Conservation (phyloP, 92 coral and sea anemone species). For the Paramuricea clavata region DNA sequence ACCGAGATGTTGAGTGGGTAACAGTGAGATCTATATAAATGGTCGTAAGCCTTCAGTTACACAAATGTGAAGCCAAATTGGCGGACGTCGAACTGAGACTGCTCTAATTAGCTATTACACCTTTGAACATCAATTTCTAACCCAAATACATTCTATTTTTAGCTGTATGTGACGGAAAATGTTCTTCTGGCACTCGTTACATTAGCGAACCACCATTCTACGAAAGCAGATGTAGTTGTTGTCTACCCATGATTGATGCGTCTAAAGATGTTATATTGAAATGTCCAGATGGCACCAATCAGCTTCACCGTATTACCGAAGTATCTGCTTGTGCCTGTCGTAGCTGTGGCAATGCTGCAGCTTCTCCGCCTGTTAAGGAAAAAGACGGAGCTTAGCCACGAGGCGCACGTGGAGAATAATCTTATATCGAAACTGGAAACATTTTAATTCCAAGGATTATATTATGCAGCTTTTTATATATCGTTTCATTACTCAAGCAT, state of each 20-base stretch:
- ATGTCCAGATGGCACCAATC: constrained; percentile 15
- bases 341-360: constrained; percentile 36
- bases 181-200: constrained; percentile 39
- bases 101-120: too few relatives aligned
- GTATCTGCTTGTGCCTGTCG: constrained; percentile 30
- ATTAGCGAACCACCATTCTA: constrained; percentile 25
- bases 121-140: neutral
- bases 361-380: constrained; percentile 16
- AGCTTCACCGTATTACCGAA: constrained; percentile 31
- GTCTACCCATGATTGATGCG: constrained; percentile 18
- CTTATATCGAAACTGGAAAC: neutral
- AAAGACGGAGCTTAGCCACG: neutral
- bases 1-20: too few relatives aligned
- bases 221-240: constrained; percentile 26
- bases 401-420: neutral
- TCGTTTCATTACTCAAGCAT: too few relatives aligned
- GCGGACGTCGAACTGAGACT: too few relatives aligned
- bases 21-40: too few relatives aligned
- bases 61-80: too few relatives aligned
- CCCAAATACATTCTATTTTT: neutral
- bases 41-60: too few relatives aligned
- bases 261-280: constrained; percentile 5
- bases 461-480: too few relatives aligned
- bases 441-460: too few relatives aligned
- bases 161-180: constrained; percentile 37